These are phyloP conservation scores for Epizoanthus ramosus DNA, from an alignment of 92 coral and sea anemone species.

Conservation along the genomic window DNA sequence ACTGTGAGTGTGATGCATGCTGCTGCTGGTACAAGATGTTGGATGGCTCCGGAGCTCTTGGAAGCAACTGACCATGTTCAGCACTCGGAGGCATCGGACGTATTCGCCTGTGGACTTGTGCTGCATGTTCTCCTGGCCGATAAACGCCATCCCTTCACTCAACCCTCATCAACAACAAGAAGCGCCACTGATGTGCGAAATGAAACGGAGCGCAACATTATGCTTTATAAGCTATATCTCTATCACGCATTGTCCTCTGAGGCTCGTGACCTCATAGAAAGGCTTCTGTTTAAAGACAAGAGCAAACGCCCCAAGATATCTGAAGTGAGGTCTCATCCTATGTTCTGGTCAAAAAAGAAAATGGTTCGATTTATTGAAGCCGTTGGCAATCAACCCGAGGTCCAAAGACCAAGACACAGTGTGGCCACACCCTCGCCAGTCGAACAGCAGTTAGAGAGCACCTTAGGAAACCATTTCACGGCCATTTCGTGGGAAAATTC, in stretches of 20 bases:
- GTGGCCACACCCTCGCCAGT: not conserved
- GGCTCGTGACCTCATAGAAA: constrained; percentile 25
- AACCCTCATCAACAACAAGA: not conserved
- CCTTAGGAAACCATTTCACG: not conserved
- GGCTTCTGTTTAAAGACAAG: constrained; percentile 31
- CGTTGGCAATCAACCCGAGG: constrained; percentile 53
- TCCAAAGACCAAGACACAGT: constrained; percentile 3
- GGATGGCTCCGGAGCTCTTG: constrained; percentile 55
- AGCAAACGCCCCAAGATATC: constrained; percentile 32
- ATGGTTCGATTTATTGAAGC: constrained; percentile 40
- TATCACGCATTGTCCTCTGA: constrained; percentile 35
- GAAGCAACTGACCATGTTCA: not conserved
- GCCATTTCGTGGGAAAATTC: not conserved
- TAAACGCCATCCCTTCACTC: constrained; percentile 47
- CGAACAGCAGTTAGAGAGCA: not conserved
- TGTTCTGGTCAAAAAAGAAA: constrained; percentile 47
- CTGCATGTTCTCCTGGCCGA: constrained; percentile 42
- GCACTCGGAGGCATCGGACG: constrained; percentile 36
- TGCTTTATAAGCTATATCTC: constrained; percentile 10
- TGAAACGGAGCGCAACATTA: constrained; percentile 47
- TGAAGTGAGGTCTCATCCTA: constrained; percentile 34
- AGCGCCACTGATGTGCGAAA: not conserved
- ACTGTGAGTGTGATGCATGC: constrained; percentile 34
- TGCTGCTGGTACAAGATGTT: constrained; percentile 52
- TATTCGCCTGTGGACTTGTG: constrained; percentile 58